These are phyloP conservation scores for Actinostola sp. DNA, from an alignment of 92 coral and sea anemone genomes.

Conservation along the genomic window DNA sequence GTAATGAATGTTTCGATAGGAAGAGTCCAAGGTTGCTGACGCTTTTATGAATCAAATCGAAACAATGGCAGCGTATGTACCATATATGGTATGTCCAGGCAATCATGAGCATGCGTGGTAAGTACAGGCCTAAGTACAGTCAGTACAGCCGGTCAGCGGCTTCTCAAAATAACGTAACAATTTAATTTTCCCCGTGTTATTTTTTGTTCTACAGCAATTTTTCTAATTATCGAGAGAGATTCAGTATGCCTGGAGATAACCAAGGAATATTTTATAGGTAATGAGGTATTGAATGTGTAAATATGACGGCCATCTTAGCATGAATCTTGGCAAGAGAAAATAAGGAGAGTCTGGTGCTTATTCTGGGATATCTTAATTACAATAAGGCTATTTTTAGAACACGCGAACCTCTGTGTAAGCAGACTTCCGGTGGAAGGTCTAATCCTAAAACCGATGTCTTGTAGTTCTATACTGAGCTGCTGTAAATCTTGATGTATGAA, in stretches of 20 bases:
- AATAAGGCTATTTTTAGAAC: too few species aligned
- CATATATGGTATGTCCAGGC: constrained; percentile 98
- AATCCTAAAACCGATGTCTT: too few species aligned
- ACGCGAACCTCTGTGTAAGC: too few species aligned
- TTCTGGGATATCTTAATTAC: neutral
- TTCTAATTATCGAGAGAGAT: constrained; percentile 91
- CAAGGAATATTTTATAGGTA: constrained; percentile 93
- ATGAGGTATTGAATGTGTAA: neutral
- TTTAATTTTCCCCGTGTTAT: neutral
- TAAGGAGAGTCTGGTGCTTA: neutral
- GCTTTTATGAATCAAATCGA: constrained; percentile 92
- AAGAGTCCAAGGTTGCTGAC: constrained; percentile 86
- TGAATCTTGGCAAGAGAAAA: neutral
- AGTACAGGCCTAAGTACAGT: constrained; percentile 18
- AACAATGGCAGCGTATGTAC: constrained; percentile 84
- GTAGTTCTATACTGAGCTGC: too few species aligned
- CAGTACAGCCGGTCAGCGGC: neutral
- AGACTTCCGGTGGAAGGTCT: too few species aligned
- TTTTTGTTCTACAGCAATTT: constrained; percentile 77
- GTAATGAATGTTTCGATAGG: too few species aligned
- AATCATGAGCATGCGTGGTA: constrained; percentile 92
- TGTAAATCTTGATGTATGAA: neutral
- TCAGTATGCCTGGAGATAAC: constrained; percentile 92
- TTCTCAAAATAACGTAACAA: neutral
- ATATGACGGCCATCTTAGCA: neutral